These are phyloP conservation scores for Porites rus DNA, from an alignment of 92 coral and sea anemone species.

Conservation along the genomic window DNA sequence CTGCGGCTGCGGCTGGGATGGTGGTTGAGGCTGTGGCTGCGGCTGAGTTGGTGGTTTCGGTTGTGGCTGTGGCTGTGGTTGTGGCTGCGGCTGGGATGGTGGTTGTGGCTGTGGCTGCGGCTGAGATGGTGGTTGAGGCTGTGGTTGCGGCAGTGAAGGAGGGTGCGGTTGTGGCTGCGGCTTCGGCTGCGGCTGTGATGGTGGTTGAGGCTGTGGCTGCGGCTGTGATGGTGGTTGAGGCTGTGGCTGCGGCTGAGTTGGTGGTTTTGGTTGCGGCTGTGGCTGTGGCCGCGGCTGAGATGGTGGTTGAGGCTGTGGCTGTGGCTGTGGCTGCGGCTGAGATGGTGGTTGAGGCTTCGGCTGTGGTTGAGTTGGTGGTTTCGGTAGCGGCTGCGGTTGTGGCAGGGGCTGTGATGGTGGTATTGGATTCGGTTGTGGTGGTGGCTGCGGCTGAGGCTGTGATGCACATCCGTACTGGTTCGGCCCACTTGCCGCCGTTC, in stretches of 20 bases:
- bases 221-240: background rate
- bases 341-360: background rate
- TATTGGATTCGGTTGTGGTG: constrained; percentile 5
- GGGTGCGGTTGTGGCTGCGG: background rate
- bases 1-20: background rate
- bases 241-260: background rate
- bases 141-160: background rate
- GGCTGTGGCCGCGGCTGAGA: background rate
- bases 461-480: constrained; percentile 81
- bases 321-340: background rate
- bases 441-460: constrained; percentile 29
- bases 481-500: constrained; percentile 83
- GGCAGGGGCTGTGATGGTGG: constrained; percentile 1
- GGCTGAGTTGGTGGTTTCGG: background rate
- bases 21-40: background rate
- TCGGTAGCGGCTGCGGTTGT: background rate
- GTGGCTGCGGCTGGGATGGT: too few species aligned
- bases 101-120: constrained; percentile 14
- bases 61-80: background rate
- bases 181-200: background rate
- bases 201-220: background rate
- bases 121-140: background rate
- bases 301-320: background rate
- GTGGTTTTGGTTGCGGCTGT: background rate
- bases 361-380: background rate